Base-by-base conservation (phyloP, 1,140 invertebrate genomes). In the Nymphalis io region DNA sequence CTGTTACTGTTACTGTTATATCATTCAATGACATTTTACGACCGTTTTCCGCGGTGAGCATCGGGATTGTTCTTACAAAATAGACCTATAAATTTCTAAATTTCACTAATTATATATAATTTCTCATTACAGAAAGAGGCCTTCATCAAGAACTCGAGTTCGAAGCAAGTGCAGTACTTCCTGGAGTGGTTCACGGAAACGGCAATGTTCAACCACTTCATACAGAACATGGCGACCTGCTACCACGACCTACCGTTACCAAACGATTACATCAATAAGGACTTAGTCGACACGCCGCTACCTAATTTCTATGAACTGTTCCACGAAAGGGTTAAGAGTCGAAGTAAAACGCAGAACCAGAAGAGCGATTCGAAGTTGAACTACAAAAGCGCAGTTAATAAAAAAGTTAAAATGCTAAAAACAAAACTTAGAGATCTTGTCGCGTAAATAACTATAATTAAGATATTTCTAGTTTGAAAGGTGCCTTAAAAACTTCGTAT, bases 121-220 rank as follows among this genome's bases (percentile, higher is more conserved):
- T 71, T 74, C 16, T 60, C 48, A 65, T 93, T 93, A 60, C 90
- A 95, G 93, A 93, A 93, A 86, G 94, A 95, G 66, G 69, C 79
- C n/a, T 95, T 94, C 85, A 91, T 94, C 4, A 93, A 93, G 70
- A 91, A 87, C 84, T 80, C 91, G 62, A 89, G 93, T 6, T 93
- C 94, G 0, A 94, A 95, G 82, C 94, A 94, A 58, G 93, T 94
- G 20, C 93, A 93, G 70, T 93, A 94, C 64, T 96, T 97, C 83
- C 90, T 97, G 10, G 95, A 96, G 73, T 97, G 96, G 96, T 97
- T 97, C 87, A 94, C 95, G 0, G 95, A 96, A 84, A 97, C 96
- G 10, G 95, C 96, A 15, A 96, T 97, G 95, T 97, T 97, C 74
- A 87, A 83, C 55, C 89, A 90, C 21, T 93, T 92, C 77, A 83